Conservation (phyloP, 2,888 invertebrate genomes). For the Eledone cirrhosa region DNA sequence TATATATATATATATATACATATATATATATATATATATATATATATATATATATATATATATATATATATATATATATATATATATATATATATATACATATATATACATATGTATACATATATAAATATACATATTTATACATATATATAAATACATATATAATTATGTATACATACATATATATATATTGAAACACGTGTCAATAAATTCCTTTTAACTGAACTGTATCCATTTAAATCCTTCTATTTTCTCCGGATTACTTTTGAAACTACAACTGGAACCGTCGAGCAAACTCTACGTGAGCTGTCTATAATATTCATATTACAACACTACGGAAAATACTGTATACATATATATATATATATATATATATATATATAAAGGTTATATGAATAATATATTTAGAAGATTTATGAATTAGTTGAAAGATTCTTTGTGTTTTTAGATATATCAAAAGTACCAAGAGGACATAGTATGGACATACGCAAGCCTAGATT, state of each 20-base stretch:
- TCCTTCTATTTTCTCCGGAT: too few relatives aligned
- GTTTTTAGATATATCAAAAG: slow-evolving; percentile 24
- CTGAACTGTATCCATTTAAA: too few relatives aligned
- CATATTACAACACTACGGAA: too few relatives aligned
- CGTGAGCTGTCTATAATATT: too few relatives aligned
- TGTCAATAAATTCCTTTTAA: too few relatives aligned
- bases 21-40: neutral
- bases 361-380: slow-evolving; percentile 20
- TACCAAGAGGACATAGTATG: slow-evolving; percentile 22
- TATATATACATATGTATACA: slow-evolving; percentile 19
- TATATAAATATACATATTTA: neutral
- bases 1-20: slow-evolving; percentile 1
- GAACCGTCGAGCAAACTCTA: too few relatives aligned
- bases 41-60: neutral
- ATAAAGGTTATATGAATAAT: neutral
- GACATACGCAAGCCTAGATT: slow-evolving; percentile 24
- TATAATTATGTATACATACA: too few relatives aligned
- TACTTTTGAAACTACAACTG: too few relatives aligned
- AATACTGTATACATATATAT: neutral
- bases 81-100: neutral
- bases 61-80: neutral
- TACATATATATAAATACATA: too few relatives aligned
- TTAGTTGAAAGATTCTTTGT: slow-evolving; percentile 26
- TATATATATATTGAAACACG: too few relatives aligned
- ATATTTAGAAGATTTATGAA: slow-evolving; percentile 14